phyloP scores from a whole-genome alignment of 2,888 invertebrate species.

The Coleophora deauratella region DNA sequence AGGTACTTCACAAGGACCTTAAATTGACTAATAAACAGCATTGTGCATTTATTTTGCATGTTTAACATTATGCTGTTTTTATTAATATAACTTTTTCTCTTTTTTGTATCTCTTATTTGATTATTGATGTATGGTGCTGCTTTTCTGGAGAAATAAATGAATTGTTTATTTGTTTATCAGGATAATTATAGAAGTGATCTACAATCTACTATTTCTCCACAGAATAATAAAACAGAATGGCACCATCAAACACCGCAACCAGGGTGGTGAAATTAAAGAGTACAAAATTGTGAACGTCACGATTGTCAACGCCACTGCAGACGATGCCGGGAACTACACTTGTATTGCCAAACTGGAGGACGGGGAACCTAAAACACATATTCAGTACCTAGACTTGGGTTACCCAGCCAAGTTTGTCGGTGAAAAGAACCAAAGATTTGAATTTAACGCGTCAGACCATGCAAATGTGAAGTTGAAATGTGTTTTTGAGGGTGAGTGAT shows the following conservation, averaged over 20 bases:
- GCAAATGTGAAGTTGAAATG: conserved; percentile 38
- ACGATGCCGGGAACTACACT: conserved; percentile 50
- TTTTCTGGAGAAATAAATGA: too few species aligned
- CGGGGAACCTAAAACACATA: conserved; percentile 4
- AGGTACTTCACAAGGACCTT: too few species aligned
- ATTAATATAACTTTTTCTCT: too few species aligned
- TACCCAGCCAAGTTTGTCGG: conserved; percentile 27
- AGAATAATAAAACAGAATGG: conserved; percentile 27
- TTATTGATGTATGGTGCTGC: too few species aligned
- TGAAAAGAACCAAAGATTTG: background rate
- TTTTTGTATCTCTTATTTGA: too few species aligned
- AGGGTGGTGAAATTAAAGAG: conserved; percentile 17
- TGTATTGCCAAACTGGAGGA: conserved; percentile 34
- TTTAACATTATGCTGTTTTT: too few species aligned
- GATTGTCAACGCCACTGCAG: conserved; percentile 33
- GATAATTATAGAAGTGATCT: too few species aligned
- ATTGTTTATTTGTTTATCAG: too few species aligned
- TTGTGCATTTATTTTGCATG: too few species aligned
- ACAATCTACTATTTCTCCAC: conserved; percentile 11
- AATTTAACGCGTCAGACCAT: conserved; percentile 26
- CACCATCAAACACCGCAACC: conserved; percentile 14
- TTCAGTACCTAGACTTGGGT: conserved; percentile 31
- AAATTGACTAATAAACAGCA: too few species aligned
- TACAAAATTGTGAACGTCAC: conserved; percentile 16
- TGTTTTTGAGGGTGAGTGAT: conserved; percentile 50